Conservation (phyloP, 2,797 vertebrate species). For the Petrocephalus sullivani region DNA sequence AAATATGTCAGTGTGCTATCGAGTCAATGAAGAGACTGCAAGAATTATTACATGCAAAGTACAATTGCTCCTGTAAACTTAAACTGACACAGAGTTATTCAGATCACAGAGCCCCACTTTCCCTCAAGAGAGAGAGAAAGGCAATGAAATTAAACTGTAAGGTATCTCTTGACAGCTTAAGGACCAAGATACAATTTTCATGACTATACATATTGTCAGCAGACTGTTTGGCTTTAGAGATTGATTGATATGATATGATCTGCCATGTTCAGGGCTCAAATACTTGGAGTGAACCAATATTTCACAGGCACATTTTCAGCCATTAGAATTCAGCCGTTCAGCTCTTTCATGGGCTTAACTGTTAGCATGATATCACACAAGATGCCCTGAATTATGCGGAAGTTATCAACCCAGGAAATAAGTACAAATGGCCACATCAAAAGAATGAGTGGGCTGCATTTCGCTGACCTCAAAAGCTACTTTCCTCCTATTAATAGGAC, state of each 20-base stretch:
- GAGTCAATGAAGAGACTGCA: background rate
- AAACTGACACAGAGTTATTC: background rate
- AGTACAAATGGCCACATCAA: slow-evolving; percentile 43
- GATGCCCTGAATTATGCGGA: slow-evolving; percentile 44
- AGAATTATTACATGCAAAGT: background rate
- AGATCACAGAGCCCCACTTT: background rate
- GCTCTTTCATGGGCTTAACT: background rate
- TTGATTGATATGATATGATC: slow-evolving; percentile 1
- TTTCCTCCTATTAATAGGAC: slow-evolving; percentile 57
- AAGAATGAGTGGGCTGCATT: slow-evolving; percentile 44
- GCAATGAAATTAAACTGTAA: background rate
- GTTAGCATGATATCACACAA: slow-evolving; percentile 37
- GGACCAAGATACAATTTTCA: background rate
- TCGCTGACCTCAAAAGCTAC: slow-evolving; percentile 59
- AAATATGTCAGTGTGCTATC: background rate
- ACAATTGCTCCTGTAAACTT: background rate
- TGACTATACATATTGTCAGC: background rate
- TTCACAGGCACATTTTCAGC: background rate
- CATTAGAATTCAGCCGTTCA: background rate
- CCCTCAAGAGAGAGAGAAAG: background rate
- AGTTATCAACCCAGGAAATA: slow-evolving; percentile 47
- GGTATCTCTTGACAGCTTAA: background rate
- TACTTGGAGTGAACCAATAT: background rate
- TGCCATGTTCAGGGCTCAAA: slow-evolving; percentile 12
- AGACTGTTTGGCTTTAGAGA: background rate